phyloP scores from a whole-genome alignment of 1,140 invertebrate species.

The Tenebrio molitor region DNA sequence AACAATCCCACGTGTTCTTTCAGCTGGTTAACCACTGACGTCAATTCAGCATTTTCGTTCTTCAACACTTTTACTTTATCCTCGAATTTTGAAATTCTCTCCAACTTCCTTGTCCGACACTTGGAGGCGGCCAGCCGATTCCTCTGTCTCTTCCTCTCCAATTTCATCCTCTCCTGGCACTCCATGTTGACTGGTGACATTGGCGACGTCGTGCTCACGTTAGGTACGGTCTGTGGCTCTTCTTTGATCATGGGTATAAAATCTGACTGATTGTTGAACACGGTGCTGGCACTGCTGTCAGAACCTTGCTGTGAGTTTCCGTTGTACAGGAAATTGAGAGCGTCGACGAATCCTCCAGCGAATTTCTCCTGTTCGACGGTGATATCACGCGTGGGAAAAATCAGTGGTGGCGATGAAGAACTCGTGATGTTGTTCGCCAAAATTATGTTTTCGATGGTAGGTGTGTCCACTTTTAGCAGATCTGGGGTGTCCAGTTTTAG shows the following conservation, averaged over 20 bases:
- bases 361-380: conserved; percentile 95
- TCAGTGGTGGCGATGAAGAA: conserved; percentile 82
- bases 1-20: conserved; percentile 92
- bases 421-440: conserved; percentile 76
- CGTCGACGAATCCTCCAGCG: conserved; percentile 92
- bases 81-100: conserved; percentile 93
- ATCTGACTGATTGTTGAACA: conserved; percentile 71
- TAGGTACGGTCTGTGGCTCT: conserved; percentile 89
- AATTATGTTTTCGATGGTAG: conserved; percentile 90
- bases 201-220: conserved; percentile 77
- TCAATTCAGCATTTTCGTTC: conserved; percentile 90
- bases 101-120: conserved; percentile 93
- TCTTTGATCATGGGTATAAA: conserved; percentile 78
- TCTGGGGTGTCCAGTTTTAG: conserved; percentile 89
- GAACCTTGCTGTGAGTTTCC: conserved; percentile 72
- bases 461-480: conserved; percentile 86
- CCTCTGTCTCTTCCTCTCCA: conserved; percentile 94
- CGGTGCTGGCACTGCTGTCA: conserved; percentile 66
- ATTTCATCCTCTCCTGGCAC: conserved; percentile 93
- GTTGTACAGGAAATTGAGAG: conserved; percentile 87
- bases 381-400: conserved; percentile 79
- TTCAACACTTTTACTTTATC: conserved; percentile 94
- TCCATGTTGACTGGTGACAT: conserved; percentile 97
- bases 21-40: conserved; percentile 85
- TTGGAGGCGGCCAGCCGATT: conserved; percentile 98